These are phyloP conservation scores for Sciurus carolinensis DNA, from an alignment of 2,797 vertebrate genomes.

Conservation along the genomic window DNA sequence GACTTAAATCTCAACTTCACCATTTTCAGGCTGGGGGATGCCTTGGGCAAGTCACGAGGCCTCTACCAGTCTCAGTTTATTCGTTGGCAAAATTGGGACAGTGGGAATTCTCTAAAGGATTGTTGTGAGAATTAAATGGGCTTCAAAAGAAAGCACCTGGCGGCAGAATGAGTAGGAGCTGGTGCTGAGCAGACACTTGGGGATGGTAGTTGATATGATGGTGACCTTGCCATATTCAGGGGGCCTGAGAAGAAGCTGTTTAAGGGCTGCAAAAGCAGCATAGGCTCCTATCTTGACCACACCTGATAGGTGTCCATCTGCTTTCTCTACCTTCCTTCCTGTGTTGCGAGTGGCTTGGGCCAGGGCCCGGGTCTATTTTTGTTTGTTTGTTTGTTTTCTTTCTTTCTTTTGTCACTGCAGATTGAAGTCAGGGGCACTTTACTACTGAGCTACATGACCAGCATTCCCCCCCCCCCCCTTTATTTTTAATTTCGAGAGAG, in stretches of 20 bases:
- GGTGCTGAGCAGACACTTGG: not conserved
- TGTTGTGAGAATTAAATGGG: not conserved
- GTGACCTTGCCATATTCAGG: not conserved
- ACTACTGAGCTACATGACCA: no score
- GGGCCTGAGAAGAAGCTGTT: not conserved
- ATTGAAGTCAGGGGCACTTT: no score
- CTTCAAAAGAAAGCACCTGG: not conserved
- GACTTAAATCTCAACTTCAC: not conserved
- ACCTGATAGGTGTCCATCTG: not conserved
- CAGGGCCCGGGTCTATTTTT: not conserved
- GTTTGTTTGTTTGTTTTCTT: no score
- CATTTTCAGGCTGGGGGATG: not conserved
- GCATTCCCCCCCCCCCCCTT: no score
- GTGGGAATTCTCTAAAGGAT: not conserved
- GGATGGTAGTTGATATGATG: not conserved
- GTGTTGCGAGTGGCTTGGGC: not conserved
- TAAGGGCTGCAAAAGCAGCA: not conserved
- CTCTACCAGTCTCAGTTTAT: conserved; percentile 7
- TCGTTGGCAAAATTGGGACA: not conserved
- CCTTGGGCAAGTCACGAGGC: not conserved
- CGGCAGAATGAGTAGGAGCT: not conserved
- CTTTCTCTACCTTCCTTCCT: conserved; percentile 41
- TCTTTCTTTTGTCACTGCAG: no score
- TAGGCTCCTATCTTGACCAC: not conserved
- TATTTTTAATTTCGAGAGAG: no score